These are phyloP conservation scores for Diacarnus erythraeanus DNA, from an alignment of 37 sponge, comb jelly and placozoan species.

Conservation along the genomic window DNA sequence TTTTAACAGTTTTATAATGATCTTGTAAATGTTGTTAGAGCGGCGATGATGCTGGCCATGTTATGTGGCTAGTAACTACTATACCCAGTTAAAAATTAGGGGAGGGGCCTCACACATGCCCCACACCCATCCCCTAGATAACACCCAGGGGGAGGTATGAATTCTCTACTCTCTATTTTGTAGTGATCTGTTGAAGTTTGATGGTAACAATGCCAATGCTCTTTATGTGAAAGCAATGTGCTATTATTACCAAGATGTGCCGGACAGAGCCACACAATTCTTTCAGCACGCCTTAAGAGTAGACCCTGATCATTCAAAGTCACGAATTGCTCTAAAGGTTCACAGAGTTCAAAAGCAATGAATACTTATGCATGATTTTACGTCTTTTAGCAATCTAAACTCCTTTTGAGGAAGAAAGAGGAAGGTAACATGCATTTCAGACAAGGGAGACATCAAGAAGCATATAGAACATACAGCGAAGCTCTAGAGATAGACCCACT, in stretches of 20 bases:
- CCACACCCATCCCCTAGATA: too few species aligned
- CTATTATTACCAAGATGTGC: slow-evolving; percentile 86
- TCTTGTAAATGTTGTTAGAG: too few species aligned
- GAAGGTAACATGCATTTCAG: slow-evolving; percentile 84
- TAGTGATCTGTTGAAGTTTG: slow-evolving; percentile 79
- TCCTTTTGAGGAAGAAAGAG: slow-evolving; percentile 79
- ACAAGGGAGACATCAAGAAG: slow-evolving; percentile 53
- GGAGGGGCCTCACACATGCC: too few species aligned
- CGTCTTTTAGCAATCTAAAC: slow-evolving; percentile 72
- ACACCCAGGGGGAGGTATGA: too few species aligned
- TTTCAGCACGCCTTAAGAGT: slow-evolving; percentile 73
- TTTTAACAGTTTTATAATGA: too few species aligned
- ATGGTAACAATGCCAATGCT: slow-evolving; percentile 88
- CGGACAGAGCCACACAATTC: slow-evolving; percentile 83
- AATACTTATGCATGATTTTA: neutral
- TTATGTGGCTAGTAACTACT: neutral
- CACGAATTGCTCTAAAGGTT: slow-evolving; percentile 53
- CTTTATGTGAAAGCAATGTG: slow-evolving; percentile 92
- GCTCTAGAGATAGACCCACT: slow-evolving; percentile 87
- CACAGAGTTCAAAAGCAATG: neutral
- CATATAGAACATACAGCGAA: slow-evolving; percentile 77
- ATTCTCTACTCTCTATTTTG: neutral
- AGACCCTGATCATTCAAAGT: slow-evolving; percentile 90
- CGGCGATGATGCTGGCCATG: too few species aligned
- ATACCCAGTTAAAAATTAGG: too few species aligned